Evolutionary conservation across 2,797 vertebrate species (phyloP).

Genomic region (Pantherophis vulpinus): DNA sequence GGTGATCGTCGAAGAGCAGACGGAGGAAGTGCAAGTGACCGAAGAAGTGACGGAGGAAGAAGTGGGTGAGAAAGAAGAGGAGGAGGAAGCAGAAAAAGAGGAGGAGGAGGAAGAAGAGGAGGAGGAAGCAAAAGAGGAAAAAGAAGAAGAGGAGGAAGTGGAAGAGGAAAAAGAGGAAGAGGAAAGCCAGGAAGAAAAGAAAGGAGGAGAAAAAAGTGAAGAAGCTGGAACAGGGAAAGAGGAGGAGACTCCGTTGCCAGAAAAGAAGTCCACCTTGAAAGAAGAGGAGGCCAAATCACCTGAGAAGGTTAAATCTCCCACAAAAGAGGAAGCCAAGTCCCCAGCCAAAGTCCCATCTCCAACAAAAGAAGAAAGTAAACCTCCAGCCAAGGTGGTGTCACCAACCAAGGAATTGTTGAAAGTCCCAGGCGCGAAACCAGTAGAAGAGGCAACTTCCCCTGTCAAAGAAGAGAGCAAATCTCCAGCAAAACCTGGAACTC

Average conservation of each 20-base stretch:
- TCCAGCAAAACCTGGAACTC: background rate
- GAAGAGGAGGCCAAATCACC: constrained; percentile 25
- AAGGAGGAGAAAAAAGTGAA: constrained; percentile 18
- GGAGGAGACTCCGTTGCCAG: constrained; percentile 62
- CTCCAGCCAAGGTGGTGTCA: background rate
- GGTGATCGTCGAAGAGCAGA: constrained; percentile 90
- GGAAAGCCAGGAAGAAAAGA: constrained; percentile 40
- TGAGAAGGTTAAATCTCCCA: constrained; percentile 40
- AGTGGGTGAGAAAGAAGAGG: constrained; percentile 72
- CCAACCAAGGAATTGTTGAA: constrained; percentile 63
- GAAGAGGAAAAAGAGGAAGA: constrained; percentile 44
- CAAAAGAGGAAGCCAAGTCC: constrained; percentile 63
- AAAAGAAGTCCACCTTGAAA: constrained; percentile 21
- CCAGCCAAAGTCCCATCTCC: constrained; percentile 56
- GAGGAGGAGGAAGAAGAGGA: constrained; percentile 33
- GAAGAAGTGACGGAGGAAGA: constrained; percentile 87
- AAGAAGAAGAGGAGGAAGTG: constrained; percentile 40
- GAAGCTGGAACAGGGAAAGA: constrained; percentile 50
- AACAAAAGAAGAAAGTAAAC: constrained; percentile 32
- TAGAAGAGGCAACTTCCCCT: background rate
- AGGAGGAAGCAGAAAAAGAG: constrained; percentile 66
- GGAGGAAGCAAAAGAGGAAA: constrained; percentile 39
- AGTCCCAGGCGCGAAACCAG: background rate
- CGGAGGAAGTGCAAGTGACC: constrained; percentile 89
- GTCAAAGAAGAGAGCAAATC: constrained; percentile 33